These are phyloP conservation scores for honey bee (Apis mellifera) DNA, from an alignment of 1,140 invertebrate species.

Conservation along the genomic window Amel_HAv3.1 CM009935.2:3174501-3175000, in stretches of 20 bases:
- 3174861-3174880: neutral
- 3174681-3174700: slow-evolving; percentile 20
- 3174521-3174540: slow-evolving; percentile 70
- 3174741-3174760: slow-evolving; percentile 7
- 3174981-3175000: slow-evolving; percentile 23
- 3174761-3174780: neutral
- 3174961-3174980: neutral
- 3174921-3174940: neutral
- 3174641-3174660: neutral
- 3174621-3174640: neutral
- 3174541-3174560: slow-evolving; percentile 77
- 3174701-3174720: neutral
- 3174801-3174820: slow-evolving; percentile 12
- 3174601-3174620: neutral
- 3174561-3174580: slow-evolving; percentile 76
- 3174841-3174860: neutral
- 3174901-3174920: neutral
- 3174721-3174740: slow-evolving; percentile 15
- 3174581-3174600: slow-evolving; percentile 61
- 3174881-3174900: slow-evolving; percentile 7
- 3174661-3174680: neutral
- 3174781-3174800: too few species aligned
- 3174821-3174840: slow-evolving; percentile 20
- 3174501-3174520: slow-evolving; percentile 61
- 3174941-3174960: neutral